Base-by-base conservation (phyloP, 2,113 vertebrate genomes). In the Pterophyllum scalare region DNA sequence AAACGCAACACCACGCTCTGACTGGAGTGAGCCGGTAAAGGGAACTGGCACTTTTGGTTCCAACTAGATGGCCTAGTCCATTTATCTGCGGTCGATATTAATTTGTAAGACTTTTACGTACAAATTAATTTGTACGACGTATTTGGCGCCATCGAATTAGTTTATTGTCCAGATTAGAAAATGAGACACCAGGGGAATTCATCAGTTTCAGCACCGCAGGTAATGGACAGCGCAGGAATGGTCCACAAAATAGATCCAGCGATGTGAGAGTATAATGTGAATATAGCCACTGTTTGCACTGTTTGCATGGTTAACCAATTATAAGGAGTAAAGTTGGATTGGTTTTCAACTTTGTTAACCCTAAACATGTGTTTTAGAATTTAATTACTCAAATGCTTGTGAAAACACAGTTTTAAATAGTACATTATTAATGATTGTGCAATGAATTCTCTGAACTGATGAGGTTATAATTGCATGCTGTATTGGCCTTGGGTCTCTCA, bases 201-300 rank as follows among this genome's bases (percentile, higher is more conserved):
- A 35, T 31, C 15, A 8, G 3, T 74, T 95, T 95, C 93, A 94
- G 92, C 93, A 94, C 92, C 84, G 33, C 80, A 91, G 90, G 90
- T 92, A 79, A 91, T 89, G 92, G 93, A 95, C 93, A 93, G 94
- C 93, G 86, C 80, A 82, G 10, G 75, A 10, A 12, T 6, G 35
- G 12, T 26, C 7, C 11, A 82, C 22, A 22, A 81, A 80, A 60
- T 54, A 64, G 46, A 76, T 28, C 13, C 26, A 24, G 19, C 13
- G 15, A 52, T 52, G 17, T 52, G 17, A 52, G 15, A 6, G 6
- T 19, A 52, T 17, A 17, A 54, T 19, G 52, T 54, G 3, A 17
- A 15, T 17, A 49, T 49, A 49, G 14, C 12, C 46, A 17, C 12
- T 14, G 43, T 14, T 14, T 12, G n/a, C n/a, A n/a, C n/a, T n/a